Percentiles rank a stretch among this genome's conserved stretches.
Conservation (phyloP, 1,140 invertebrate genomes). For the Megalopta genalis region DNA sequence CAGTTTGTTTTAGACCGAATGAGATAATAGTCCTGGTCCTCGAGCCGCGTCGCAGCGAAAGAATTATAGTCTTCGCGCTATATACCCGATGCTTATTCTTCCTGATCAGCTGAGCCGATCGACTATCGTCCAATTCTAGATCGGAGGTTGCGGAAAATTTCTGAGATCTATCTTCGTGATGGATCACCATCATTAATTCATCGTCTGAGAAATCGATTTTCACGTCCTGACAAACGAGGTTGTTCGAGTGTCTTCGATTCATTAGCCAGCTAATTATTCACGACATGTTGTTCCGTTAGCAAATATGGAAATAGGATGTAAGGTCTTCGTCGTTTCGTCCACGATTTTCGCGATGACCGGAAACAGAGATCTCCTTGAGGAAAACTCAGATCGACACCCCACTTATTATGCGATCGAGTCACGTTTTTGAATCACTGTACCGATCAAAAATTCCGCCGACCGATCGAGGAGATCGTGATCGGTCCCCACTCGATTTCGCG, state of each 20-base stretch:
- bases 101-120: no score
- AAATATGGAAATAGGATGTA: no score
- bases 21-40: slow-evolving; percentile 6
- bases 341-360: not conserved
- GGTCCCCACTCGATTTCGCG: slow-evolving; percentile 46
- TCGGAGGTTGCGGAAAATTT: no score
- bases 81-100: not conserved
- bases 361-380: not conserved
- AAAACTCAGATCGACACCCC: not conserved
- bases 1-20: slow-evolving; percentile 19
- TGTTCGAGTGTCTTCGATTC: no score
- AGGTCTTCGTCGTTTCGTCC: no score
- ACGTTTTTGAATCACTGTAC: not conserved
- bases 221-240: no score
- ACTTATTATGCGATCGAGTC: not conserved
- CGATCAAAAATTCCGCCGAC: not conserved
- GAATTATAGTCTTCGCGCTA: not conserved
- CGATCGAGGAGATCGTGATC: slow-evolving; percentile 11
- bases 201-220: no score
- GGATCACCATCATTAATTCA: no score
- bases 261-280: no score
- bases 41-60: not conserved
- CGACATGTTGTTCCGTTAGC: no score
- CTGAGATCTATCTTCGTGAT: no score
- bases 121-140: no score